Evolutionary conservation across 2,113 vertebrate species (phyloP).

Genomic region (Cettia cetti): DNA sequence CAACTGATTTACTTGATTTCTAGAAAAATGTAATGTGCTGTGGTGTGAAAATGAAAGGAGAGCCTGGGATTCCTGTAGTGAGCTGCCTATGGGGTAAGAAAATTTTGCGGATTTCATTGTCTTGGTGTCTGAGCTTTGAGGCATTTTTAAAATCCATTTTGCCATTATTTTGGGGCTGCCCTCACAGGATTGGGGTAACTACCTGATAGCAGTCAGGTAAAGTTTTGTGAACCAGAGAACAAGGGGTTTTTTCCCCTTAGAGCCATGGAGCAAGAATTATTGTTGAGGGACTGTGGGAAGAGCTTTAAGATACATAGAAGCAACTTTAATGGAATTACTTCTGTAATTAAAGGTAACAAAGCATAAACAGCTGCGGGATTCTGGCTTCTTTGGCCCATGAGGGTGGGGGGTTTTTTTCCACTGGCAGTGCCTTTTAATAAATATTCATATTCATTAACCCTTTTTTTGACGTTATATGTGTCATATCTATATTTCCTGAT

Average conservation of each 20-base stretch:
- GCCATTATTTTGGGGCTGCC: neutral
- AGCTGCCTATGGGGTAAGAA: neutral
- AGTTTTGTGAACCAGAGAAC: neutral
- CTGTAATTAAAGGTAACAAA: neutral
- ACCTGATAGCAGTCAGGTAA: neutral
- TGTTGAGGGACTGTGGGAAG: neutral
- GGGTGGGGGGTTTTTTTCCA: fast-evolving
- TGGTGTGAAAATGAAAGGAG: neutral
- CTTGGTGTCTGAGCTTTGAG: neutral
- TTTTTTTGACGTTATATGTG: neutral
- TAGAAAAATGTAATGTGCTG: neutral
- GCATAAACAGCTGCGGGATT: neutral
- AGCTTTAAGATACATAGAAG: neutral
- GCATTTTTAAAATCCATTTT: neutral
- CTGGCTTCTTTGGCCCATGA: neutral
- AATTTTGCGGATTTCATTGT: neutral
- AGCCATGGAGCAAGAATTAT: neutral
- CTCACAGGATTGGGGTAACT: neutral
- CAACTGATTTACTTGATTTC: neutral
- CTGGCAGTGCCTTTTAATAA: neutral
- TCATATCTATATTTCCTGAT: neutral
- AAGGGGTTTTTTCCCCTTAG: neutral
- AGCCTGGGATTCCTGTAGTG: neutral
- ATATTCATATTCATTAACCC: neutral
- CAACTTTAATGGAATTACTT: neutral